These are phyloP conservation scores for Fragariocoptes setiger DNA, from an alignment of 1,140 invertebrate genomes.

Conservation along the genomic window DNA sequence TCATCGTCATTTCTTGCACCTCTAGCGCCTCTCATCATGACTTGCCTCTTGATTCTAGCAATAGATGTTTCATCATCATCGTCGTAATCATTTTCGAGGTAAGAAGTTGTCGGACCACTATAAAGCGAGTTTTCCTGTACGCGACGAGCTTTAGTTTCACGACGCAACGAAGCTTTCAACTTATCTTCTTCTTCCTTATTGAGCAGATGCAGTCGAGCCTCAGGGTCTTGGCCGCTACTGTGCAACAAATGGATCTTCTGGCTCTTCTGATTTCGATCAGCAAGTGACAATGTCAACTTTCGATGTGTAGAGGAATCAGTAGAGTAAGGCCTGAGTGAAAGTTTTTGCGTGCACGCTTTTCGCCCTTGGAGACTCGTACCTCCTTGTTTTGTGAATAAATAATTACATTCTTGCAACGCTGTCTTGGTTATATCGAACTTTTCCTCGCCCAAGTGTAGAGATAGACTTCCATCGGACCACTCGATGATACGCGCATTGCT, in stretches of 20 bases:
- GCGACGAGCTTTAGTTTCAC: constrained; percentile 28
- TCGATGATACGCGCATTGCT: constrained; percentile 78
- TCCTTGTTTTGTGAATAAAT: constrained; percentile 80
- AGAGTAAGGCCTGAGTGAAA: constrained; percentile 78
- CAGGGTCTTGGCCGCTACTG: constrained; percentile 69
- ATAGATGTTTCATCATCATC: constrained; percentile 68
- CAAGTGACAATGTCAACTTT: constrained; percentile 89
- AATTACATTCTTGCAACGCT: constrained; percentile 60
- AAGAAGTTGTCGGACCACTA: constrained; percentile 21
- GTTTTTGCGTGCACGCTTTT: constrained; percentile 75
- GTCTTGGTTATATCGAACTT: constrained; percentile 92
- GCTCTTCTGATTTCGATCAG: constrained; percentile 80
- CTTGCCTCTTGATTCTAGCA: constrained; percentile 73
- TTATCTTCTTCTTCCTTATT: constrained; percentile 89
- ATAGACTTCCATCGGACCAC: constrained; percentile 91
- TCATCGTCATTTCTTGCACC: constrained; percentile 19
- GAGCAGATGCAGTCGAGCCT: constrained; percentile 54
- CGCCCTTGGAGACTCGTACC: constrained; percentile 50
- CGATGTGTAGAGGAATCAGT: constrained; percentile 92
- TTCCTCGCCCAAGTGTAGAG: constrained; percentile 79
- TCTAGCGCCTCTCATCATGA: constrained; percentile 39
- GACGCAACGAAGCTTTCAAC: constrained; percentile 44
- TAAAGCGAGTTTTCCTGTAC: constrained; percentile 22
- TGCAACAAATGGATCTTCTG: constrained; percentile 84
- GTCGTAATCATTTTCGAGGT: constrained; percentile 28